Base-by-base conservation (phyloP, 2,888 invertebrate genomes). In the Xestobium rufovillosum region DNA sequence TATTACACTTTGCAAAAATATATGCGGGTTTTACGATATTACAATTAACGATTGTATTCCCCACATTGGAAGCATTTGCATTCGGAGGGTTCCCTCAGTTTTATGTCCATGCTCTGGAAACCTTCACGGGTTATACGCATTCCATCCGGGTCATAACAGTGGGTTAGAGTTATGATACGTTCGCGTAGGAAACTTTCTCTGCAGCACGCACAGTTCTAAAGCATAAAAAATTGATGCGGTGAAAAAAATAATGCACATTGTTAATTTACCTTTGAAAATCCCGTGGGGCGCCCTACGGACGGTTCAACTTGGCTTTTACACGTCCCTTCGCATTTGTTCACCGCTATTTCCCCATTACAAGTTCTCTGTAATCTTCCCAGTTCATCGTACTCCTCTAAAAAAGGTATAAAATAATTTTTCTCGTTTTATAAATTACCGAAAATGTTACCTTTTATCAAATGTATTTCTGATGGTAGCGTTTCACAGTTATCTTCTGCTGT, bases 301-400 rank as follows among this genome's bases (percentile, higher is more conserved):
- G 92, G 91, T 56, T 90, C 87, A 31, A 92, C 89, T 68, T 89
- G 89, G 46, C 92, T 94, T 48, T 76, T 83, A 61, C 94, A 94
- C 46, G 84, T 79, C 14, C 94, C 94, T 64, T 94, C 94, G 59
- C 94, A 94, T 70, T 92, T 94, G 59, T 87, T 91, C 1, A 94
- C 89, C 9, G 77, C 80, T 27, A 94, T 77, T 65, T 89, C 90
- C 1, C 88, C 90, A 59, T 84, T 89, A 59, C 94, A 94, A 9
- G 88, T 88, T 56, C 91, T 72, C 52, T 80, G 73, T 52, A 91
- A 69, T 48, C 84, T 71, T n/a, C 90, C 90, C 53, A 83, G 68
- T 47, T 89, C 88, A 55, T 88, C 85, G 56, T 83, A 90, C 62
- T 92, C 90, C 69, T 92, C 92, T 86, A 67, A 28, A 60, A 56